Percentiles rank a stretch among this genome's conserved stretches.
phyloP scores from a whole-genome alignment of 2,113 vertebrate species.

The Phrynocephalus versicolor region DNA sequence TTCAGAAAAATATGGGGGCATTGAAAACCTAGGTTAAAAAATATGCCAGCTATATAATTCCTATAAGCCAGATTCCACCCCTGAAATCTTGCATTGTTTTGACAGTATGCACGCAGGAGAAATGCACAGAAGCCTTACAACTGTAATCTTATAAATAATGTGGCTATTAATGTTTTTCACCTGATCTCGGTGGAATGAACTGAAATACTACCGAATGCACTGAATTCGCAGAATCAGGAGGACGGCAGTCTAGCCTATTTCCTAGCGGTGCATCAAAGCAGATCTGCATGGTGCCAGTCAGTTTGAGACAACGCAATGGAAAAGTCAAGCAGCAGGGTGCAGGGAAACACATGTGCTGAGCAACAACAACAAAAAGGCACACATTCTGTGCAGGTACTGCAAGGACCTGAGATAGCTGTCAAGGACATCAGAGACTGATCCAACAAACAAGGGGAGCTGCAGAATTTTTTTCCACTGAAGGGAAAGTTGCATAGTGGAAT shows the following conservation, averaged over 20 bases:
- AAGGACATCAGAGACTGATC: not conserved
- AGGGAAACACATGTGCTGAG: not conserved
- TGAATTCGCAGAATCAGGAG: slow-evolving; percentile 26
- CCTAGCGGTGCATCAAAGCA: not conserved
- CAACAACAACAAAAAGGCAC: no score
- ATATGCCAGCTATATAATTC: slow-evolving; percentile 45
- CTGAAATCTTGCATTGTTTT: slow-evolving; percentile 61
- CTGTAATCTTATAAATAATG: slow-evolving; percentile 64
- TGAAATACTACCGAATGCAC: slow-evolving; percentile 41
- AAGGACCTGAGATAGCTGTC: not conserved
- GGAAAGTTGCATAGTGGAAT: not conserved
- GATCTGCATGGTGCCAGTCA: not conserved
- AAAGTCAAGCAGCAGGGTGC: not conserved
- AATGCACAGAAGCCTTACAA: slow-evolving; percentile 50
- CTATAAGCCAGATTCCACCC: slow-evolving; percentile 50
- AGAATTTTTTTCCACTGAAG: not conserved
- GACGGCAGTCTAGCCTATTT: not conserved
- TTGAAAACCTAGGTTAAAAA: slow-evolving; percentile 49
- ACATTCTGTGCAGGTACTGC: not conserved
- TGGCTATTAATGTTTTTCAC: slow-evolving; percentile 59
- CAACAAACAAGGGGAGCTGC: not conserved
- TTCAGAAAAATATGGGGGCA: slow-evolving; percentile 48
- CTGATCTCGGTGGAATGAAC: slow-evolving; percentile 43
- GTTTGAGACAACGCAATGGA: not conserved
- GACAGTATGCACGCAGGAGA: slow-evolving; percentile 55